These are phyloP conservation scores for Ardeotis arabs DNA, from an alignment of 2,113 vertebrate genomes.

Conservation along the genomic window DNA sequence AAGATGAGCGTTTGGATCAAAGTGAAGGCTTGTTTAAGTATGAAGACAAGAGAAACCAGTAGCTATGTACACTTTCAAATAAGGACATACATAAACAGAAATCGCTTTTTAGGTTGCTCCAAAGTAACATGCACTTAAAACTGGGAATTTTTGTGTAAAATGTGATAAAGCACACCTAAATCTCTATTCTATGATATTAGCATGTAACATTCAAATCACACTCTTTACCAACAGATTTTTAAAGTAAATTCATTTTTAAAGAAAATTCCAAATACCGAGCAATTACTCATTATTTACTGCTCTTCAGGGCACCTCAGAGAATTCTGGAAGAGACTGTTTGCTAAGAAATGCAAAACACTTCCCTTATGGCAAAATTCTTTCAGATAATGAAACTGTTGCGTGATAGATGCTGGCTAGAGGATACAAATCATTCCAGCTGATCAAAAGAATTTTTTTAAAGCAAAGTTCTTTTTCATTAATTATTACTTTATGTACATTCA, in stretches of 20 bases:
- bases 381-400: slow-evolving; percentile 1
- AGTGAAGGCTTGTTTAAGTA: neutral
- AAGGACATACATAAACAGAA: neutral
- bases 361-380: slow-evolving; percentile 1
- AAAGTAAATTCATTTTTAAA: neutral
- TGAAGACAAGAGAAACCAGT: neutral
- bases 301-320: neutral
- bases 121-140: neutral
- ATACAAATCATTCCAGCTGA: neutral
- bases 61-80: neutral
- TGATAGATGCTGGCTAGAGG: neutral
- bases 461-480: neutral
- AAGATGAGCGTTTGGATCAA: neutral
- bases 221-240: neutral
- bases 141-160: neutral
- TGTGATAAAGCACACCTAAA: neutral
- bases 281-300: neutral
- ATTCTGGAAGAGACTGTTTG: neutral
- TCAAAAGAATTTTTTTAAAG: neutral
- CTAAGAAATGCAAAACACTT: slow-evolving; percentile 23
- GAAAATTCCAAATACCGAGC: neutral
- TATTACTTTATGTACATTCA: neutral
- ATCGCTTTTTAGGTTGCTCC: neutral
- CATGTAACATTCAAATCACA: neutral
- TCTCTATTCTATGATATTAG: neutral